phyloP scores from a whole-genome alignment of 2,113 vertebrate species.

The Proteles cristata region DNA sequence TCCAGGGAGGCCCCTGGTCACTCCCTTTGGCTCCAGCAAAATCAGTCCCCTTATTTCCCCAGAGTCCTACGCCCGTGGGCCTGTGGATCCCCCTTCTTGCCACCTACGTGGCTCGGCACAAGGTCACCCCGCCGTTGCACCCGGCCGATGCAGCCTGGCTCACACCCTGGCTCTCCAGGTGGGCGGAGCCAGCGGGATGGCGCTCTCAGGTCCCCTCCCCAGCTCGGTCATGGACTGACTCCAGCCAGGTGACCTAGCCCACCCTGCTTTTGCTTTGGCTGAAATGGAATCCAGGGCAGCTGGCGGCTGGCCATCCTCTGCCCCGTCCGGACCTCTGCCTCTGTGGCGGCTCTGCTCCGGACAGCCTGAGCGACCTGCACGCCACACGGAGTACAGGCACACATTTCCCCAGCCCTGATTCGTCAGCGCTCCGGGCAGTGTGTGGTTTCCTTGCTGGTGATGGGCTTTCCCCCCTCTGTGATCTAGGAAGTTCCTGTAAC shows the following conservation, averaged over 20 bases:
- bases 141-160: accelerated
- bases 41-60: neutral
- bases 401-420: neutral
- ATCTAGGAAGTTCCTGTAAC: neutral
- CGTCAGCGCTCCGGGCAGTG: neutral
- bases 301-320: accelerated
- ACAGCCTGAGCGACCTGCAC: accelerated
- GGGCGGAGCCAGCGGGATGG: accelerated
- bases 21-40: neutral
- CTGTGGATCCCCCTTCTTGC: neutral
- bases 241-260: neutral
- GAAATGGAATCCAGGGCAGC: neutral
- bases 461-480: neutral
- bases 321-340: too few relatives aligned
- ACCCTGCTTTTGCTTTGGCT: neutral
- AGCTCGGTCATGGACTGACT: neutral
- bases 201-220: accelerated
- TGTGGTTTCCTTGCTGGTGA: accelerated
- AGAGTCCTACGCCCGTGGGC: neutral
- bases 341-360: neutral
- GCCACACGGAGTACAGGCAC: too few relatives aligned
- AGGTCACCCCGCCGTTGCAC: accelerated
- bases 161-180: accelerated
- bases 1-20: neutral
- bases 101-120: too few relatives aligned